A percentile compares a stretch with the other conserved stretches of the same genome.
phyloP scores from a whole-genome alignment of 2,113 vertebrate species.

The Hipposideros armiger region DNA sequence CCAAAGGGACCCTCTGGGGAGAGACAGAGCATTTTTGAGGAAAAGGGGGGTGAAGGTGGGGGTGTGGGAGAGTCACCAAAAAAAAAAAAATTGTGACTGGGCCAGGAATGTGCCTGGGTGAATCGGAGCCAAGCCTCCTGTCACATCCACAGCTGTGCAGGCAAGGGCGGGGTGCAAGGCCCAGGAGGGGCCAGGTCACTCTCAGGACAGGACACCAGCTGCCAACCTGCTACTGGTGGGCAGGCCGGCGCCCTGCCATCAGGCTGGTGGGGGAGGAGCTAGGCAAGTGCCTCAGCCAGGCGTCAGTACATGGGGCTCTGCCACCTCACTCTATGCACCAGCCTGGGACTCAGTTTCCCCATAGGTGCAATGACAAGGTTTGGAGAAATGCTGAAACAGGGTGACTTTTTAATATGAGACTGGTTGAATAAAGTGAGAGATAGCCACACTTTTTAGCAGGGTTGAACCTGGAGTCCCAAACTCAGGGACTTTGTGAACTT shows the following conservation, averaged over 20 bases:
- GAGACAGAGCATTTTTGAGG: slow-evolving; percentile 79
- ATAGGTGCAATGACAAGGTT: background rate
- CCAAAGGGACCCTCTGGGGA: slow-evolving; percentile 79
- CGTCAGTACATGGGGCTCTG: background rate
- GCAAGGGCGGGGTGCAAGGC: slow-evolving; percentile 61
- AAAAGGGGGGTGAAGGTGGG: slow-evolving; percentile 69
- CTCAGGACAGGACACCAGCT: slow-evolving; percentile 78
- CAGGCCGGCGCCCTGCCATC: background rate
- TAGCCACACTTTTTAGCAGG: background rate
- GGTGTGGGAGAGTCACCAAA: slow-evolving; percentile 78
- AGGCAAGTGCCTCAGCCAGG: background rate
- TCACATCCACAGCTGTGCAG: slow-evolving; percentile 81
- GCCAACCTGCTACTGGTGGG: slow-evolving; percentile 74
- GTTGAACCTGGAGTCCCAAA: background rate
- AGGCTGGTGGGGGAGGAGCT: background rate
- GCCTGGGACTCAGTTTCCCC: slow-evolving; percentile 20
- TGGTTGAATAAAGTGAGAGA: background rate
- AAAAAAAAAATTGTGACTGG: slow-evolving; percentile 53
- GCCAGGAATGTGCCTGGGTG: slow-evolving; percentile 82
- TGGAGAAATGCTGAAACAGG: background rate
- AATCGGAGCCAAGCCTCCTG: slow-evolving; percentile 77
- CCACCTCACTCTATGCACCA: background rate
- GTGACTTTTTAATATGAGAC: background rate
- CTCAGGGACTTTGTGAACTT: background rate
- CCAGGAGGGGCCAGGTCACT: slow-evolving; percentile 64